These are phyloP conservation scores for Dendrolimus houi DNA, from an alignment of 2,888 invertebrate species.

Conservation along the genomic window DNA sequence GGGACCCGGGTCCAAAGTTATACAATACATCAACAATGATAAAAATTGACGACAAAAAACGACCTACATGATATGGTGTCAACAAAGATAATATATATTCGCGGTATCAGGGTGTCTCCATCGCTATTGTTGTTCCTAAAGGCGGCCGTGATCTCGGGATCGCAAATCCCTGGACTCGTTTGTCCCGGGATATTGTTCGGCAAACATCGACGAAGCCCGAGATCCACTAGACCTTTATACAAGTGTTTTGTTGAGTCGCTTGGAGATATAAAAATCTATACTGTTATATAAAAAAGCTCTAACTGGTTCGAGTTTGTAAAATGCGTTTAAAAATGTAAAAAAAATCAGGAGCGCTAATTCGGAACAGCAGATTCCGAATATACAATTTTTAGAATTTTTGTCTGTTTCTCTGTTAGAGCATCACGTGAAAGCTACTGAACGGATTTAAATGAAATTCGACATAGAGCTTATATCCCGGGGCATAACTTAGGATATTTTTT, in stretches of 20 bases:
- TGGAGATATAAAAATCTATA: slow-evolving; percentile 54
- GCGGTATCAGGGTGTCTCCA: slow-evolving; percentile 58
- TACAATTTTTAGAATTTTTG: no score
- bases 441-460: no score
- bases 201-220: slow-evolving; percentile 67
- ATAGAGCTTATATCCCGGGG: no score
- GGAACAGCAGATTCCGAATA: no score
- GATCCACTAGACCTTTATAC: slow-evolving; percentile 68
- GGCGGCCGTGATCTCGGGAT: slow-evolving; percentile 59
- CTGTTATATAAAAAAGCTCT: no score
- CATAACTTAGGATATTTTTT: no score
- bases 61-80: slow-evolving; percentile 65
- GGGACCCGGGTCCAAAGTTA: slow-evolving; percentile 31
- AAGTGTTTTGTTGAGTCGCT: slow-evolving; percentile 57
- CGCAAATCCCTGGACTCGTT: slow-evolving; percentile 53
- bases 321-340: no score
- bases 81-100: slow-evolving; percentile 68
- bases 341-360: no score
- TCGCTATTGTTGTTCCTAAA: slow-evolving; percentile 63
- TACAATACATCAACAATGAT: slow-evolving; percentile 49
- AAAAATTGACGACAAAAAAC: slow-evolving; percentile 62
- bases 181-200: slow-evolving; percentile 69
- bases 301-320: no score
- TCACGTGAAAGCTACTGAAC: no score
- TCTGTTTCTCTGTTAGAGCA: no score